Conservation (phyloP, 2,888 invertebrate species). For the Morpho helenor region DNA sequence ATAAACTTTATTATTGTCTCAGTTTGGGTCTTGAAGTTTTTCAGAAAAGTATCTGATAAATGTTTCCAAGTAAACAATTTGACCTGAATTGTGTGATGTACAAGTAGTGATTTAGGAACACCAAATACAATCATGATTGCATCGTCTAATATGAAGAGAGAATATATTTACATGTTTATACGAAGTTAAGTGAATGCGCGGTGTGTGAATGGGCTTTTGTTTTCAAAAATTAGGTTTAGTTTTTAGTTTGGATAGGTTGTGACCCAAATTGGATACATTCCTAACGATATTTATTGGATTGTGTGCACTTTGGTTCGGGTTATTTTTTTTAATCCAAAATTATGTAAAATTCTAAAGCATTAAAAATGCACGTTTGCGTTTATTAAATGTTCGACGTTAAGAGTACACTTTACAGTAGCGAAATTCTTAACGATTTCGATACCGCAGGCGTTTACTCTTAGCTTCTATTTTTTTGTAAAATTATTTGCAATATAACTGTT, state of each 20-base stretch:
- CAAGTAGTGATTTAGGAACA: constrained; percentile 29
- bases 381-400: constrained; percentile 26
- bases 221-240: constrained; percentile 43
- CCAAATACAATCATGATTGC: constrained; percentile 33
- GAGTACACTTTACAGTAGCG: too few relatives aligned
- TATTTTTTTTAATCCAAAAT: constrained; percentile 31
- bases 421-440: constrained; percentile 4
- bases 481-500: constrained; percentile 70
- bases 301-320: constrained; percentile 52
- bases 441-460: constrained; percentile 50
- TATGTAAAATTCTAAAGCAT: constrained; percentile 49
- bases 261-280: constrained; percentile 53
- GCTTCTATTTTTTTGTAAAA: constrained; percentile 48
- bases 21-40: too few relatives aligned
- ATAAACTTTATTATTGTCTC: too few relatives aligned
- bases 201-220: constrained; percentile 28
- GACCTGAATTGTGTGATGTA: constrained; percentile 20
- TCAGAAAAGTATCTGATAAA: too few relatives aligned
- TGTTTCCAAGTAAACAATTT: neutral
- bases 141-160: constrained; percentile 32
- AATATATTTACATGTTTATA: constrained; percentile 38
- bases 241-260: constrained; percentile 23
- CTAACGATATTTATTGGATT: constrained; percentile 33
- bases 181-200: constrained; percentile 24
- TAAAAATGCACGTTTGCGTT: constrained; percentile 60